phyloP scores from a whole-genome alignment of 2,113 vertebrate species.

The Entelurus aequoreus region DNA sequence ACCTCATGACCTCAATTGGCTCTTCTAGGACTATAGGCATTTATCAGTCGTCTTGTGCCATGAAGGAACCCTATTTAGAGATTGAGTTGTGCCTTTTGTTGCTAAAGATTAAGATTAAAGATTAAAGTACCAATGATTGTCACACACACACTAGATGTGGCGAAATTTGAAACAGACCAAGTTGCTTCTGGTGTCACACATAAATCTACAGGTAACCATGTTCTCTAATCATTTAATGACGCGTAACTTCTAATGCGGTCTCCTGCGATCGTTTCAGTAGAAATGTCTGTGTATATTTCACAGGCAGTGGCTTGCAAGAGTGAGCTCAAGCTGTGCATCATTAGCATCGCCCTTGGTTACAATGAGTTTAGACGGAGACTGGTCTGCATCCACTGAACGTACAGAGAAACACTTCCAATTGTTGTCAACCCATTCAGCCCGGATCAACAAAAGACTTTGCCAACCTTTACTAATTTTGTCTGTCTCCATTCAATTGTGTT shows the following conservation, averaged over 20 bases:
- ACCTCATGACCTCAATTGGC: background rate
- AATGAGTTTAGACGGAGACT: slow-evolving; percentile 42
- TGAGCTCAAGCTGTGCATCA: slow-evolving; percentile 56
- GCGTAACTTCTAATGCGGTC: slow-evolving; percentile 44
- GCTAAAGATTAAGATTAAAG: no score
- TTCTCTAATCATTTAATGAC: slow-evolving; percentile 24
- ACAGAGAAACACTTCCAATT: slow-evolving; percentile 41
- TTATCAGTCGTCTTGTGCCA: no score
- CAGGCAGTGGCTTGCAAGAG: slow-evolving; percentile 51
- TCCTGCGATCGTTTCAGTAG: slow-evolving; percentile 44
- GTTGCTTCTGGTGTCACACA: slow-evolving; percentile 7
- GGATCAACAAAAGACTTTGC: slow-evolving; percentile 55
- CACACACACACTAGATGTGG: no score
- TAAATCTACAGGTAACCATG: slow-evolving; percentile 19
- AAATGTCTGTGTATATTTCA: slow-evolving; percentile 32
- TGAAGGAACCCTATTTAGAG: background rate
- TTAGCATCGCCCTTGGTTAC: slow-evolving; percentile 60
- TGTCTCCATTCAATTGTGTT: slow-evolving; percentile 49
- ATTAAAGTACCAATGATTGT: no score
- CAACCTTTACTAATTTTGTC: slow-evolving; percentile 58
- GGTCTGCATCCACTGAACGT: slow-evolving; percentile 44
- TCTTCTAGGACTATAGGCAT: background rate
- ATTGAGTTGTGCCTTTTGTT: background rate
- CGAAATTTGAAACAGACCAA: background rate
- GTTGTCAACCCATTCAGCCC: slow-evolving; percentile 51